These are phyloP conservation scores for Macheiramphus alcinus DNA, from an alignment of 2,113 vertebrate species.

Conservation along the genomic window DNA sequence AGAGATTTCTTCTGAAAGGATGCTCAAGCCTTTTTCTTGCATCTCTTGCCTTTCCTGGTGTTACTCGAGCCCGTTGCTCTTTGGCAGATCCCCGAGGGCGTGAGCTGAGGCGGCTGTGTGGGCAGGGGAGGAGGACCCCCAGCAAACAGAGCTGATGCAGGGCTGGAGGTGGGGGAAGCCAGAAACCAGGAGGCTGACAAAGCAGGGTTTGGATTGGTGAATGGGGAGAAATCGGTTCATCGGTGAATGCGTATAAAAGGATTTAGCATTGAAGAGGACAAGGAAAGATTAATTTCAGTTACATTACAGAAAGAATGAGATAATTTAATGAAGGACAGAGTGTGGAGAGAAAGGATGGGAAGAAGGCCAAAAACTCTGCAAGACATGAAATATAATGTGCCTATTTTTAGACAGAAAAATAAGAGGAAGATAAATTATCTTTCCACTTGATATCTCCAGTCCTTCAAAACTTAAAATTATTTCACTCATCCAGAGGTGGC, in stretches of 20 bases:
- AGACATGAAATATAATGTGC: neutral
- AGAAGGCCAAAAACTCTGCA: neutral
- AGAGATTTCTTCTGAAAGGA: neutral
- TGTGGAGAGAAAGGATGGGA: neutral
- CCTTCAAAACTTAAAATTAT: neutral
- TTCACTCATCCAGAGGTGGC: neutral
- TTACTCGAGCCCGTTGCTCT: accelerated
- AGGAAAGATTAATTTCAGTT: constrained; percentile 16
- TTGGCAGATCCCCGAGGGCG: accelerated
- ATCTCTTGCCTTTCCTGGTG: neutral
- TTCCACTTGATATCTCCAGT: neutral
- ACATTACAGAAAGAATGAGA: neutral
- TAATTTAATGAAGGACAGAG: constrained; percentile 28
- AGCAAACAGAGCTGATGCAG: neutral
- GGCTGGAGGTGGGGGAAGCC: neutral
- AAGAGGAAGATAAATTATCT: neutral
- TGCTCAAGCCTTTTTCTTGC: neutral
- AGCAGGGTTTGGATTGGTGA: neutral
- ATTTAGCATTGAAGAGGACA: neutral
- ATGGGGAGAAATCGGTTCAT: neutral
- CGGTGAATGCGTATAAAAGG: neutral
- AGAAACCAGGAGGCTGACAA: neutral
- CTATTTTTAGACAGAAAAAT: constrained; percentile 34
- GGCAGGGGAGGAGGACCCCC: neutral
- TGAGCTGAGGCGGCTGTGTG: neutral